phyloP scores from a whole-genome alignment of 2,797 vertebrate genomes.

The Cryptoprocta ferox region DNA sequence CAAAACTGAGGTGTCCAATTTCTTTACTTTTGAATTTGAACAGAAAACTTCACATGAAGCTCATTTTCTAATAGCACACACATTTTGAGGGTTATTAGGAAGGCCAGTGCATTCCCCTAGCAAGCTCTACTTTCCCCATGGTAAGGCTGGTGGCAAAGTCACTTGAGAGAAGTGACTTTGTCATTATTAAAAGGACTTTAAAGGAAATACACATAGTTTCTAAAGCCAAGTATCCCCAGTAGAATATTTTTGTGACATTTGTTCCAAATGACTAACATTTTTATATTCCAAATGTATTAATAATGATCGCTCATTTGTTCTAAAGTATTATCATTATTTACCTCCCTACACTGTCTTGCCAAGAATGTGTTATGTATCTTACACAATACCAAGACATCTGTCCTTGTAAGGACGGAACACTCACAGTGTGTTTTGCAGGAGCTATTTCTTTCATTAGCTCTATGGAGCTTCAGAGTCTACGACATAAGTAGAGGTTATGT shows the following conservation, averaged over 20 bases:
- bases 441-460: not conserved
- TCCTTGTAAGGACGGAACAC: not conserved
- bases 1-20: not conserved
- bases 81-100: not conserved
- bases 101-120: not conserved
- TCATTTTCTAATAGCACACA: not conserved
- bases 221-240: slow-evolving; percentile 60
- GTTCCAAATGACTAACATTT: slow-evolving; percentile 72
- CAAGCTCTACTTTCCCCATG: not conserved
- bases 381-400: not conserved
- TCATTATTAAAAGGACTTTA: slow-evolving; percentile 62
- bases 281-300: slow-evolving; percentile 71
- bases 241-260: slow-evolving; percentile 63
- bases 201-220: slow-evolving; percentile 70
- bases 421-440: not conserved
- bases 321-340: slow-evolving; percentile 60
- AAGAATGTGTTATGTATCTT: not conserved
- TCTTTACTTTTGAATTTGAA: not conserved
- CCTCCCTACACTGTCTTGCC: slow-evolving; percentile 6
- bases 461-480: not conserved
- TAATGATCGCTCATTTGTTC: slow-evolving; percentile 66
- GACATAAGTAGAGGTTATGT: not conserved
- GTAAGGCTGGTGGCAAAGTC: not conserved
- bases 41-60: not conserved
- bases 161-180: slow-evolving; percentile 62